Percentiles rank a stretch among this genome's conserved stretches.
Conservation (phyloP, 2,797 vertebrate genomes). For the Hipposideros larvatus region DNA sequence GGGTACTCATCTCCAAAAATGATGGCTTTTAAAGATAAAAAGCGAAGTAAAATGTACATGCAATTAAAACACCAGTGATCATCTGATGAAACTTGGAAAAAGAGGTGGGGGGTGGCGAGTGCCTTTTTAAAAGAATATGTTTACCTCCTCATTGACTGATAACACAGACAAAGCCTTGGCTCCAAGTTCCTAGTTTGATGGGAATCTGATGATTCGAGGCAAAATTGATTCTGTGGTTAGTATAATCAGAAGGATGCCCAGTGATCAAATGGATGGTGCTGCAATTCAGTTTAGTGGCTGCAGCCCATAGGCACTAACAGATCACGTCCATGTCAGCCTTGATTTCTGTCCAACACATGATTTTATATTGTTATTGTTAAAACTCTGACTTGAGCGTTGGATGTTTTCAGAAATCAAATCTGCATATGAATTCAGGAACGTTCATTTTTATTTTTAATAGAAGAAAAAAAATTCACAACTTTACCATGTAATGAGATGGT, state of each 20-base stretch:
- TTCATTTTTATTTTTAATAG: not conserved
- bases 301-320: not conserved
- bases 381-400: constrained; percentile 12
- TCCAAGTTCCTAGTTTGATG: not conserved
- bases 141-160: constrained; percentile 2
- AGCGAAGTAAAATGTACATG: not conserved
- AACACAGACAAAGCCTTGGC: not conserved
- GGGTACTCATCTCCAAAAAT: not conserved
- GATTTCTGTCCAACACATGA: not conserved
- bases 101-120: not conserved
- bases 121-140: not conserved
- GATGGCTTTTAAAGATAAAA: constrained; percentile 53
- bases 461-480: constrained; percentile 4
- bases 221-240: constrained; percentile 18
- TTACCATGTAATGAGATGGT: not conserved
- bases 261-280: not conserved
- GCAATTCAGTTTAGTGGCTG: not conserved
- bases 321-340: not conserved
- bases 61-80: not conserved
- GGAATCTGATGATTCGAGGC: not conserved
- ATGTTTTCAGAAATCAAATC: constrained; percentile 36
- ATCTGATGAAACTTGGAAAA: not conserved
- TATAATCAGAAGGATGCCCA: not conserved
- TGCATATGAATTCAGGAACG: constrained; percentile 41
- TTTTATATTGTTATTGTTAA: constrained; percentile 27